Evolutionary conservation across 2,797 vertebrate genomes (phyloP).

Genomic region (Valencia hispanica): DNA sequence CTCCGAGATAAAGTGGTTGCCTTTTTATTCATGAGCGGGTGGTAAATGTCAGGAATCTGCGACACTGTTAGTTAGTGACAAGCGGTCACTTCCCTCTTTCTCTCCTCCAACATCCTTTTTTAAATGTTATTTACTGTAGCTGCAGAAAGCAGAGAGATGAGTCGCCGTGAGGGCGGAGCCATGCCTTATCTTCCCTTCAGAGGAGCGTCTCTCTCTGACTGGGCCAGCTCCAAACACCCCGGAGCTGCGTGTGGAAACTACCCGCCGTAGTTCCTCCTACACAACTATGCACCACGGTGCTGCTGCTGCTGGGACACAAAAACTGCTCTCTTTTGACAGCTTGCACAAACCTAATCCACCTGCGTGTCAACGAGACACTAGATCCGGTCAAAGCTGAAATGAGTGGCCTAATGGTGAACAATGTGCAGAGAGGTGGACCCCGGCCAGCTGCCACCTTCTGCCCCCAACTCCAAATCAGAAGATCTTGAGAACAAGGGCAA

Average conservation of each 20-base stretch:
- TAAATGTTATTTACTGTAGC: neutral
- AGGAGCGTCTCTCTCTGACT: neutral
- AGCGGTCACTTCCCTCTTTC: constrained; percentile 66
- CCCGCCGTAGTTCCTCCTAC: neutral
- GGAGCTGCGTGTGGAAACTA: neutral
- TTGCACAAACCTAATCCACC: too few species aligned
- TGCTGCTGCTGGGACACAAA: neutral
- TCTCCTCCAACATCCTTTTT: constrained; percentile 54
- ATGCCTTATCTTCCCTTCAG: constrained; percentile 1
- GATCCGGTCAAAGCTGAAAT: too few species aligned
- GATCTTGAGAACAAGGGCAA: too few species aligned
- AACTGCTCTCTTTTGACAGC: too few species aligned
- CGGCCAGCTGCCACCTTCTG: too few species aligned
- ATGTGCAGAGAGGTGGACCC: too few species aligned
- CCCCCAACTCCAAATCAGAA: too few species aligned
- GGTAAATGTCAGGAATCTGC: constrained; percentile 14
- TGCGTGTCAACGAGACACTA: too few species aligned
- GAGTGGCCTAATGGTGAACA: too few species aligned
- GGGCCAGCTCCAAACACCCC: neutral
- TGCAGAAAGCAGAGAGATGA: constrained; percentile 51
- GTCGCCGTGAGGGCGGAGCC: constrained; percentile 6
- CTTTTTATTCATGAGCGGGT: constrained; percentile 34
- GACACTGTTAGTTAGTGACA: neutral
- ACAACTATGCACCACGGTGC: neutral
- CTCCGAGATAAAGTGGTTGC: constrained; percentile 23